phyloP scores from a whole-genome alignment of 1,140 invertebrate genomes.

The Condylostylus longicornis region DNA sequence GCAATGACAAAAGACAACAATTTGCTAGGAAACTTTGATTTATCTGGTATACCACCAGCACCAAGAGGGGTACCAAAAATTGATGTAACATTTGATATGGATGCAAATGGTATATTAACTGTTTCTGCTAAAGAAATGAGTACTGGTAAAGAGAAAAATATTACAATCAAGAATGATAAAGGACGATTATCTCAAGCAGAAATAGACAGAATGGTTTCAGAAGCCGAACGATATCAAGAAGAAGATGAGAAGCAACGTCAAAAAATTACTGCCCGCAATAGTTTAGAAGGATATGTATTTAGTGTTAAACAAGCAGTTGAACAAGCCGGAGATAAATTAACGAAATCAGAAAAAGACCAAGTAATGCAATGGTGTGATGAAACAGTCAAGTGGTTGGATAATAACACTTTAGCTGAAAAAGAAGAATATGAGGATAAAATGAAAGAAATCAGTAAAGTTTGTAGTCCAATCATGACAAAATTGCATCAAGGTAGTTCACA shows the following conservation, averaged over 20 bases:
- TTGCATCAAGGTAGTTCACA: conserved; percentile 33
- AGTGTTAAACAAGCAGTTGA: conserved; percentile 51
- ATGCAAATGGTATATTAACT: conserved; percentile 53
- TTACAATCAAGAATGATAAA: conserved; percentile 69
- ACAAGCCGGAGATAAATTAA: conserved; percentile 19
- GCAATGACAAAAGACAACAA: conserved; percentile 58
- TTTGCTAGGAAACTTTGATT: conserved; percentile 53
- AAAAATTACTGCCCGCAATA: conserved; percentile 53
- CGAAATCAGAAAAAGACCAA: conserved; percentile 10
- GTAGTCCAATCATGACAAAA: conserved; percentile 39
- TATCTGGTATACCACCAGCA: conserved; percentile 55
- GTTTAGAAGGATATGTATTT: conserved; percentile 62
- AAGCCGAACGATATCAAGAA: conserved; percentile 47
- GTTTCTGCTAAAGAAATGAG: conserved; percentile 40
- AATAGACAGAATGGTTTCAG: conserved; percentile 48
- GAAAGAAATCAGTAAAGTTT: conserved; percentile 36
- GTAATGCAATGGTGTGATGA: conserved; percentile 31
- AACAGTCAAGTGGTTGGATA: conserved; percentile 38
- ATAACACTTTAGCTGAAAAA: conserved; percentile 41
- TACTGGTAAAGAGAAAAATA: conserved; percentile 43
- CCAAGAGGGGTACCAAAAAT: conserved; percentile 63
- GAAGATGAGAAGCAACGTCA: conserved; percentile 45
- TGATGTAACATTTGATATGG: conserved; percentile 47
- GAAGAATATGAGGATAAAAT: conserved; percentile 43
- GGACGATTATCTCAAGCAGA: conserved; percentile 58